Evolutionary conservation across 2,797 vertebrate species (phyloP), one percentile per base, ranked within the genome.

Genomic region (Gastrophryne carolinensis): DNA sequence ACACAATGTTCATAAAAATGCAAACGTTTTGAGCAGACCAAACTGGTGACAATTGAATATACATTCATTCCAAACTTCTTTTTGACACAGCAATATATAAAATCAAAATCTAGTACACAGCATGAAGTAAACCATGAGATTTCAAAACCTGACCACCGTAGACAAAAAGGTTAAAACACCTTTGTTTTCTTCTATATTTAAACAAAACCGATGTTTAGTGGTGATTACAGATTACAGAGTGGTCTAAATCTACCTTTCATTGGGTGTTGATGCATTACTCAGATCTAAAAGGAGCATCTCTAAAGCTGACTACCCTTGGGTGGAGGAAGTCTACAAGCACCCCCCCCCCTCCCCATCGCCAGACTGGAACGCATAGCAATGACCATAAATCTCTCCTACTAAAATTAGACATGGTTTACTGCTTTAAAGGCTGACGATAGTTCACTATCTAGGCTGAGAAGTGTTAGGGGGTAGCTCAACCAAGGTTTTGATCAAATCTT

Each of bases 31-130:
- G 88, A 89, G 83, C 80, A 85, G 41, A 86, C 82, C 21, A 84
- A 87, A 84, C 67, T 86, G 86, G 81, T 82, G 84, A 83, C 83
- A 84, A 83, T 82, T 83, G 81, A 85, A 87, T 86, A 88, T 88
- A 90, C 82, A 90, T 82, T 85, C 86, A 87, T 87, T 82, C 83
- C 79, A 88, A 86, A 88, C 85, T 73, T 80, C 72, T 37, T 69
- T 84, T 77, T 87, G 83, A 86, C 83, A 87, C 87, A 84, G 88
- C 80, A 84, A 73, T 79, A 81, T 86, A 83, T 88, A 44, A 85
- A 89, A 85, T 84, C 86, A 88, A 87, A 90, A 87, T 83, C 86
- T 83, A 83, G 86, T 88, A 83, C 81, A 88, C 80, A 87, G 83
- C 68, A 84, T 66, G 75, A 84, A 84, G 72, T 86, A 82, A 83